phyloP scores from a whole-genome alignment of 2,888 invertebrate genomes.

The Noctua pronuba region DNA sequence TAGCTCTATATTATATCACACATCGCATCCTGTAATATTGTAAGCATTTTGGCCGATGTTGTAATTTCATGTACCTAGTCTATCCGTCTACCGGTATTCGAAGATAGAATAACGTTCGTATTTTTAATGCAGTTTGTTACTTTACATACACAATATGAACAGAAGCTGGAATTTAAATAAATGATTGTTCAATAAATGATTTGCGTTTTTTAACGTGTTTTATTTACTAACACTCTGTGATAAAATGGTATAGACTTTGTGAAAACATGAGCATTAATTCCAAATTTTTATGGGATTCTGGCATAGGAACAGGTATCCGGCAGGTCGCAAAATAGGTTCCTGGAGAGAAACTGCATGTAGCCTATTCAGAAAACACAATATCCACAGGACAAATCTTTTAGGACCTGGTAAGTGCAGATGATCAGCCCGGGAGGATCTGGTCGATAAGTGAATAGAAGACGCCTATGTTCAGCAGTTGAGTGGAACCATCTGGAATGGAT shows the following conservation, averaged over 20 bases:
- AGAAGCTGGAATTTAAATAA: slow-evolving; percentile 48
- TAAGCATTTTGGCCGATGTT: slow-evolving; percentile 52
- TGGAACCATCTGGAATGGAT: not conserved
- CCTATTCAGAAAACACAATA: not conserved
- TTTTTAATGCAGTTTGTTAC: slow-evolving; percentile 58
- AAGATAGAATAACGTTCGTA: slow-evolving; percentile 31
- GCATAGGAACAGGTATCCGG: no score
- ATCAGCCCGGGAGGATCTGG: not conserved
- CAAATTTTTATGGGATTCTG: not conserved
- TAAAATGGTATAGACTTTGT: slow-evolving; percentile 1
- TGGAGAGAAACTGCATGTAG: no score
- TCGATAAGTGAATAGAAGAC: not conserved
- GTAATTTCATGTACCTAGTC: slow-evolving; percentile 38
- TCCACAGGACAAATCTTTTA: not conserved
- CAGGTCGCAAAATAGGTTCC: not conserved
- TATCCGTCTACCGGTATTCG: slow-evolving; percentile 18
- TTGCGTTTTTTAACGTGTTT: slow-evolving; percentile 60
- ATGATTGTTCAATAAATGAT: slow-evolving; percentile 66
- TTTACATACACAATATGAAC: slow-evolving; percentile 45
- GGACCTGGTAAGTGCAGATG: not conserved
- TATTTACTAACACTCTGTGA: slow-evolving; percentile 25
- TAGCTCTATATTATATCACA: slow-evolving; percentile 47
- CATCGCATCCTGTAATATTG: slow-evolving; percentile 53
- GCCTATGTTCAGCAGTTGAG: not conserved
- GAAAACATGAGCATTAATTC: not conserved